Evolutionary conservation across 1,140 invertebrate species (phyloP), one percentile per base, ranked within the genome.

Genomic region (Brachionus calyciflorus): DNA sequence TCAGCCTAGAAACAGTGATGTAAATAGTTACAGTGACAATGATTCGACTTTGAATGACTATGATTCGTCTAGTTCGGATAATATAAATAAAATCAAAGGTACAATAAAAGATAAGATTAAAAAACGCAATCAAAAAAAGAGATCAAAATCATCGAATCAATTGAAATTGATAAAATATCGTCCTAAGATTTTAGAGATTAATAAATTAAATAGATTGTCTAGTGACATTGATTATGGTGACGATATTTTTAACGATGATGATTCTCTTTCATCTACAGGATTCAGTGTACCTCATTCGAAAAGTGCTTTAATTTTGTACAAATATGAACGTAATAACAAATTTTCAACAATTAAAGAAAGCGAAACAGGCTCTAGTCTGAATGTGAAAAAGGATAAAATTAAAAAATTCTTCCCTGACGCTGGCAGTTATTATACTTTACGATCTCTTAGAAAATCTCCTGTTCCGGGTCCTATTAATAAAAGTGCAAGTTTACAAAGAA

Each of bases 81-180:
- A 60, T 17, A 33, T 12, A 9, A 12, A 4, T n/a, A 33, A 60
- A n/a, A 3, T 12, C 17, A 37, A 17, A 19, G 37, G 19, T 17
- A 26, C 19, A 9, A 37, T 60, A 4, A 60, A 37, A 19, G 55
- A 60, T 17, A 33, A 37, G 17, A 37, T 37, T 17, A 60, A 37
- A 37, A 60, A 60, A 37, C 30, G 37, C n/a, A 60, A 60, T 5
- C 14, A 60, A 60, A 60, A 40, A 60, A 37, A 44, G 28, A 65
- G 44, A 28, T 44, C 37, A 46, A 65, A 65, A 65, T 65, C 60
- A 41, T 65, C 40, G 17, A 65, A 65, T 41, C 60, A 65, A 65
- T 9, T 60, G n/a, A 60, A 14, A 60, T 7, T 60, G 2, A 1
- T 26, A 10, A 46, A 65, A 1, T 65, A 21, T 28, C 28, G 4